phyloP scores from a whole-genome alignment of 2,797 vertebrate species.

The Tympanoctomys barrerae region DNA sequence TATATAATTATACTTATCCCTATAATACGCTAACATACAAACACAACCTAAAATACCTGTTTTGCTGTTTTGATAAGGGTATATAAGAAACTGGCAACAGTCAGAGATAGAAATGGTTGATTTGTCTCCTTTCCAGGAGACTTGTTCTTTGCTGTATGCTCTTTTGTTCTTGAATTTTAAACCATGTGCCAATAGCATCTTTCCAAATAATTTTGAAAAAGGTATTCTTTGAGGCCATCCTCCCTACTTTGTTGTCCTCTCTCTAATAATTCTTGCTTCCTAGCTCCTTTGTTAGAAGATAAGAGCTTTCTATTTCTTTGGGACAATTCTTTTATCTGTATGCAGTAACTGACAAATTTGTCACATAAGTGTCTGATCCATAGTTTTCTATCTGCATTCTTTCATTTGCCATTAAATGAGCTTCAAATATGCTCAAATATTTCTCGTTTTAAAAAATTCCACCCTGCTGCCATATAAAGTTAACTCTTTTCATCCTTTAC shows the following conservation, averaged over 20 bases:
- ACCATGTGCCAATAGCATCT: neutral
- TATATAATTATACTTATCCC: neutral
- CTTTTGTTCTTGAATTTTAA: slow-evolving; percentile 11
- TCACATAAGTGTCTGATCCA: neutral
- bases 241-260: neutral
- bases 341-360: neutral
- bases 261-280: neutral
- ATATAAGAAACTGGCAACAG: neutral
- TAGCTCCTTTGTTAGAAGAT: neutral
- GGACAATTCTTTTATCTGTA: neutral
- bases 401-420: slow-evolving; percentile 15
- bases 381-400: neutral
- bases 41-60: neutral
- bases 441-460: neutral
- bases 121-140: neutral
- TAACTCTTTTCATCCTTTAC: neutral
- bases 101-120: neutral
- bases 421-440: neutral
- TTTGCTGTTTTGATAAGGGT: neutral
- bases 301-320: neutral
- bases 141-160: neutral
- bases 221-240: neutral
- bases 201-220: slow-evolving; percentile 24
- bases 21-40: neutral
- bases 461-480: neutral